Percentiles rank a stretch among this genome's conserved stretches.
These are phyloP conservation scores for Rattus rattus DNA, from an alignment of 2,113 vertebrate genomes.

Conservation along the genomic window DNA sequence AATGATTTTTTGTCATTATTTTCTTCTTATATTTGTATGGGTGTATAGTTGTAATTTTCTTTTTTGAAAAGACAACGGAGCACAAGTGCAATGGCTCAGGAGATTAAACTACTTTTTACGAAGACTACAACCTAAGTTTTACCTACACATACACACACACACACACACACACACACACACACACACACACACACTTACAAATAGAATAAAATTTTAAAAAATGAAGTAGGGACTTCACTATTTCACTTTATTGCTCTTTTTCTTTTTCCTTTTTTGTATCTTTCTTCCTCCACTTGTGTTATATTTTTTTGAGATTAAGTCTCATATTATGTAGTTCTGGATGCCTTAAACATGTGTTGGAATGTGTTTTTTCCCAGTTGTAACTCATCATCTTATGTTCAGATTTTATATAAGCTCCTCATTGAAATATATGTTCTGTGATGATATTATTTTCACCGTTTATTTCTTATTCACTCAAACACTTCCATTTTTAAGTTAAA, in stretches of 20 bases:
- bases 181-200: background rate
- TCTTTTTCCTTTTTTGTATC: too few species aligned
- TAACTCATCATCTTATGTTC: background rate
- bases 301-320: background rate
- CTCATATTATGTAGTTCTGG: background rate
- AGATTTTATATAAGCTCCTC: background rate
- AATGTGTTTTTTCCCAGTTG: background rate
- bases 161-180: too few species aligned
- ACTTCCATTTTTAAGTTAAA: background rate
- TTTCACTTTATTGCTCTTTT: too few species aligned
- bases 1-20: conserved; percentile 61
- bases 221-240: background rate
- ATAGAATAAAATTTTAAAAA: background rate
- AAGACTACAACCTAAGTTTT: background rate
- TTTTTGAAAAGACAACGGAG: background rate
- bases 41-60: background rate
- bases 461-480: background rate
- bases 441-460: background rate
- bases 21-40: background rate
- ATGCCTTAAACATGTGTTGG: background rate
- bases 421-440: background rate
- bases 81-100: background rate
- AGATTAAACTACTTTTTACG: background rate
- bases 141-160: background rate
- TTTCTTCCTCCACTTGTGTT: background rate